Conservation (phyloP, 2,797 vertebrate species). For the Cynodonichthys magdalenae region DNA sequence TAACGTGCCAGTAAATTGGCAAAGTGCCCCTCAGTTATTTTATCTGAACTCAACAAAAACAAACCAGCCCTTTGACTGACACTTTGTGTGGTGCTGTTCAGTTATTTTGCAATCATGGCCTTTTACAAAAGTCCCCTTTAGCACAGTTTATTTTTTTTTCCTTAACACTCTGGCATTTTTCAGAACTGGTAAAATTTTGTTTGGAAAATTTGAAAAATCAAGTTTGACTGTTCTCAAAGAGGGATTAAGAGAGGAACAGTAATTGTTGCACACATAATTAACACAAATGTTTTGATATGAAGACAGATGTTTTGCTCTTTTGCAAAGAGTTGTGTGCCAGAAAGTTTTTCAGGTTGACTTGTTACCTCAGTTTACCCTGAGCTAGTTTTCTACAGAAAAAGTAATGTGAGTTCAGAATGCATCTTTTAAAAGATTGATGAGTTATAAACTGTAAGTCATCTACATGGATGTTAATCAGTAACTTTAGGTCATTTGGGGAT, state of each 20-base stretch:
- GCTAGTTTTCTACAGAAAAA: neutral
- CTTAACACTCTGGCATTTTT: constrained; percentile 1
- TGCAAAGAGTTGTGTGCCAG: no score
- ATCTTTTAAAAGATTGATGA: neutral
- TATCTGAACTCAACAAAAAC: constrained; percentile 25
- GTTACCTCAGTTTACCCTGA: neutral
- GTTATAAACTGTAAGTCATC: constrained; percentile 12
- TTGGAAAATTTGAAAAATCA: neutral
- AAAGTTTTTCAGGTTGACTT: neutral
- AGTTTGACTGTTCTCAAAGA: neutral
- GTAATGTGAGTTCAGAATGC: neutral
- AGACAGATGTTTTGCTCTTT: no score
- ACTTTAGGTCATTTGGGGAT: neutral
- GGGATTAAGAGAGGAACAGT: neutral
- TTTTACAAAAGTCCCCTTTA: constrained; percentile 3
- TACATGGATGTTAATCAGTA: constrained; percentile 7
- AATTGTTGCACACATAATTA: no score
- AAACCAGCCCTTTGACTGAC: constrained; percentile 31
- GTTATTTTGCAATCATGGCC: constrained; percentile 37
- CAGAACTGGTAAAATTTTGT: neutral
- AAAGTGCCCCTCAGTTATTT: constrained; percentile 19
- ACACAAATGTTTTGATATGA: no score
- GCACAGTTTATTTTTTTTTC: neutral
- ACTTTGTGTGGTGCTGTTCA: constrained; percentile 21
- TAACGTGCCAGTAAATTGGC: constrained; percentile 36